A percentile compares a stretch with the other conserved stretches of the same genome.
Evolutionary conservation across 2,113 vertebrate species (phyloP).

Genomic region (Oncorhynchus kisutch): DNA sequence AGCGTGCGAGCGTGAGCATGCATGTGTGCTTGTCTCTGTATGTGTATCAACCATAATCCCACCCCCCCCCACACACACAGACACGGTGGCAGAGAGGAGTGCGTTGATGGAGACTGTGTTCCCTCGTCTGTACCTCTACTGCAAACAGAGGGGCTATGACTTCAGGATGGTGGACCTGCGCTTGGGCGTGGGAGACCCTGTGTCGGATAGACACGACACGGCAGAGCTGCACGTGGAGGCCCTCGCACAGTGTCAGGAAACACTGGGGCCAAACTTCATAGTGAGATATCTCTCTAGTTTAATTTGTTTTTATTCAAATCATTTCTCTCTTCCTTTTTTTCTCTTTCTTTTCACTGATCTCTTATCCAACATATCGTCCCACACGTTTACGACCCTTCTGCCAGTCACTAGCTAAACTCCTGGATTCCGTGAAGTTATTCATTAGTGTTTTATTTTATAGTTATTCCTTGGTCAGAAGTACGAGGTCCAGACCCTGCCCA

Average conservation of each 20-base stretch:
- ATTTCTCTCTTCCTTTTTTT: not conserved
- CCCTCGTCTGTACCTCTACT: constrained; percentile 59
- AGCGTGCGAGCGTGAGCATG: not conserved
- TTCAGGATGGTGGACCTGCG: constrained; percentile 67
- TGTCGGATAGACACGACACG: constrained; percentile 47
- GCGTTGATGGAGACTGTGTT: constrained; percentile 62
- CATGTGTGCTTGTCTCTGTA: not conserved
- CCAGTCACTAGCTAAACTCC: not conserved
- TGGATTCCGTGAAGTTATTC: not conserved
- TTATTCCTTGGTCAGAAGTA: constrained; percentile 64
- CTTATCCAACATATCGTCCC: not conserved
- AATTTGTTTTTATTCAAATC: not conserved
- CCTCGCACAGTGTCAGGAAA: constrained; percentile 55
- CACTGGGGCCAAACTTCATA: constrained; percentile 53
- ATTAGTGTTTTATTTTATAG: constrained; percentile 15
- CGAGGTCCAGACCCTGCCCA: constrained; percentile 54
- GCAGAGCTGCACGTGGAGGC: constrained; percentile 53
- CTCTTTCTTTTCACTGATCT: not conserved
- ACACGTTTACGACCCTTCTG: not conserved
- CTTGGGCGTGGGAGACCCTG: constrained; percentile 49
- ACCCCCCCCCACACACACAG: constrained; percentile 17
- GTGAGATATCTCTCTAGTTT: constrained; percentile 38
- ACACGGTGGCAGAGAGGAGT: constrained; percentile 64
- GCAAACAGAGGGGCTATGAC: constrained; percentile 62
- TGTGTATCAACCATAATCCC: not conserved